These are phyloP conservation scores for Diadophis punctatus DNA, from an alignment of 2,113 vertebrate genomes.

Conservation along the genomic window DNA sequence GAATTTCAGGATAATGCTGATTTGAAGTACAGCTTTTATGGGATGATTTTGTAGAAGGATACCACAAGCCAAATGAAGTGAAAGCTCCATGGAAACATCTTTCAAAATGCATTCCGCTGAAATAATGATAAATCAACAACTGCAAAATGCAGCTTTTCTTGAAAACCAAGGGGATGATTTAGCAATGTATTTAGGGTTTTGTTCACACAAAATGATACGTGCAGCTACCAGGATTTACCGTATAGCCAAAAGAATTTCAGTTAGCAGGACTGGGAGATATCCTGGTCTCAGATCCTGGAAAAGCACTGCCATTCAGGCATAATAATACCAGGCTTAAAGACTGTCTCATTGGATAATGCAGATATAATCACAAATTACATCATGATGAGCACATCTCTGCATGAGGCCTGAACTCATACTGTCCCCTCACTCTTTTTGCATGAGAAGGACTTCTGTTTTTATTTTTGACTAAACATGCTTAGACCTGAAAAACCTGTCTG, in stretches of 20 bases:
- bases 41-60: slow-evolving; percentile 57
- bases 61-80: slow-evolving; percentile 54
- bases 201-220: not conserved
- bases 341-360: not conserved
- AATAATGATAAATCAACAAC: slow-evolving; percentile 63
- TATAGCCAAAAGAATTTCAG: not conserved
- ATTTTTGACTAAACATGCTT: not conserved
- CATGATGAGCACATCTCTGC: not conserved
- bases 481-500: not conserved
- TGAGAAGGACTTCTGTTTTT: not conserved
- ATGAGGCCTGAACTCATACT: not conserved
- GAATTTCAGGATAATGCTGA: slow-evolving; percentile 60
- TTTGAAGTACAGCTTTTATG: slow-evolving; percentile 71
- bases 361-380: not conserved
- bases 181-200: slow-evolving; percentile 21
- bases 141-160: slow-evolving; percentile 60
- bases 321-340: not conserved
- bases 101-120: slow-evolving; percentile 65
- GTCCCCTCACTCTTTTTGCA: not conserved
- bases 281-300: not conserved
- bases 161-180: slow-evolving; percentile 32
- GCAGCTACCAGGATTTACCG: not conserved
- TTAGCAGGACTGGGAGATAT: not conserved
- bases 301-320: not conserved
- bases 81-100: slow-evolving; percentile 56